Conservation (phyloP, 2,888 invertebrate species). For the Portevinia maculata region DNA sequence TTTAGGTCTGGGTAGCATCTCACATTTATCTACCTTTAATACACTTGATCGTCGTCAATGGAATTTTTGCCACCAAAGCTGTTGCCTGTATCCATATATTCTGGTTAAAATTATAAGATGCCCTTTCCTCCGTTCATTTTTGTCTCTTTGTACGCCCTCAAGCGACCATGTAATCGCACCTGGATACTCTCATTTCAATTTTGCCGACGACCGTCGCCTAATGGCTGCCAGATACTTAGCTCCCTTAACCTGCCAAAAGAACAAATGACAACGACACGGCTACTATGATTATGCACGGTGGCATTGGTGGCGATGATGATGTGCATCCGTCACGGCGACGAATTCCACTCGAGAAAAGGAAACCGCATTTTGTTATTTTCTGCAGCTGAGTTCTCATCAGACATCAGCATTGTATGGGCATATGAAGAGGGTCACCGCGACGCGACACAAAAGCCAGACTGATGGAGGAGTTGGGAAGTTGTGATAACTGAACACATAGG, state of each 20-base stretch:
- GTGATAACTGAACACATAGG: slow-evolving; percentile 60
- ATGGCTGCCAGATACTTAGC: slow-evolving; percentile 42
- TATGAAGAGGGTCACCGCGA: slow-evolving; percentile 66
- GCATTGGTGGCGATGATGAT: slow-evolving; percentile 31
- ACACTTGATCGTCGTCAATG: slow-evolving; percentile 68
- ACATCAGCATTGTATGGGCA: slow-evolving; percentile 1
- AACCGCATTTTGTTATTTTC: slow-evolving; percentile 57
- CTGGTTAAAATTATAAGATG: slow-evolving; percentile 31
- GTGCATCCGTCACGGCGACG: slow-evolving; percentile 52
- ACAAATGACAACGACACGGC: slow-evolving; percentile 45
- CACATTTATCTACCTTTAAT: slow-evolving; percentile 55
- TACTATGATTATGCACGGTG: slow-evolving; percentile 4
- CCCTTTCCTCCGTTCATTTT: slow-evolving; percentile 24
- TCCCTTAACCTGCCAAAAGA: slow-evolving; percentile 68
- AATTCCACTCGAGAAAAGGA: slow-evolving; percentile 67
- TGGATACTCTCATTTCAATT: slow-evolving; percentile 53
- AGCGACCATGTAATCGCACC: slow-evolving; percentile 59
- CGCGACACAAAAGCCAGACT: slow-evolving; percentile 73
- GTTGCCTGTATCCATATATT: slow-evolving; percentile 26
- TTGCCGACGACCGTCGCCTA: slow-evolving; percentile 42
- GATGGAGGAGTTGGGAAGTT: slow-evolving; percentile 70
- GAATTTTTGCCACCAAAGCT: slow-evolving; percentile 56
- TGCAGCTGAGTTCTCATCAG: slow-evolving; percentile 32
- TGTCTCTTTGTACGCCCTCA: slow-evolving; percentile 12
- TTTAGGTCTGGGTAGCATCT: slow-evolving; percentile 47